Conservation (phyloP, 2,797 vertebrate species). For the Stomatorhinus walkeri region DNA sequence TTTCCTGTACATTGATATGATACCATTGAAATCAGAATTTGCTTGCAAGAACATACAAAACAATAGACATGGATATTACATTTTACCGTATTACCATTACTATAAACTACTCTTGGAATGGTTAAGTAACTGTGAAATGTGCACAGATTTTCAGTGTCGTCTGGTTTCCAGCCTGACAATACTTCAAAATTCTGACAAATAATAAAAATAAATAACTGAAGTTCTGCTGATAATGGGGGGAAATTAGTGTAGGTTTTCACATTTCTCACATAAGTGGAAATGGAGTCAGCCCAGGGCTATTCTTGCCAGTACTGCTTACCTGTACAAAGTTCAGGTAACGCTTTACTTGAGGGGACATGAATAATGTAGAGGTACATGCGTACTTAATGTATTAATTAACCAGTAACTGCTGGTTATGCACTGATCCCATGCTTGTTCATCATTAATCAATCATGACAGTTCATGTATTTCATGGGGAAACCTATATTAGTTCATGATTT, state of each 20-base stretch:
- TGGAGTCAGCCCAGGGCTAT: neutral
- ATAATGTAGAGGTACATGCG: neutral
- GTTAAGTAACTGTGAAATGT: slow-evolving; percentile 7
- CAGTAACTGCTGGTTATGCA: neutral
- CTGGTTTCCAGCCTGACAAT: neutral
- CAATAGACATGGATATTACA: slow-evolving; percentile 19
- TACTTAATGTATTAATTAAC: neutral
- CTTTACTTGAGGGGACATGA: neutral
- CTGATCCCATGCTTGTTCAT: neutral
- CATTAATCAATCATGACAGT: neutral
- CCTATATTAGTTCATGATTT: neutral
- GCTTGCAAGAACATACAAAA: slow-evolving; percentile 9
- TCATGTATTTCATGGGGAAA: neutral
- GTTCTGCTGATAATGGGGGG: neutral
- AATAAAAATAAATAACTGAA: neutral
- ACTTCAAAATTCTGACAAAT: neutral
- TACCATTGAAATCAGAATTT: slow-evolving; percentile 11
- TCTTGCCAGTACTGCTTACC: neutral
- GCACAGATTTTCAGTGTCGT: slow-evolving; percentile 4
- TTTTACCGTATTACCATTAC: slow-evolving; percentile 15
- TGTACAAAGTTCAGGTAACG: neutral
- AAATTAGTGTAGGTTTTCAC: neutral
- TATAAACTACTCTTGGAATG: neutral
- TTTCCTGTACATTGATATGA: slow-evolving; percentile 21
- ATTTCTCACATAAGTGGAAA: neutral